Base-by-base conservation (phyloP, 2,888 invertebrate species). In the Punctoribates punctum region DNA sequence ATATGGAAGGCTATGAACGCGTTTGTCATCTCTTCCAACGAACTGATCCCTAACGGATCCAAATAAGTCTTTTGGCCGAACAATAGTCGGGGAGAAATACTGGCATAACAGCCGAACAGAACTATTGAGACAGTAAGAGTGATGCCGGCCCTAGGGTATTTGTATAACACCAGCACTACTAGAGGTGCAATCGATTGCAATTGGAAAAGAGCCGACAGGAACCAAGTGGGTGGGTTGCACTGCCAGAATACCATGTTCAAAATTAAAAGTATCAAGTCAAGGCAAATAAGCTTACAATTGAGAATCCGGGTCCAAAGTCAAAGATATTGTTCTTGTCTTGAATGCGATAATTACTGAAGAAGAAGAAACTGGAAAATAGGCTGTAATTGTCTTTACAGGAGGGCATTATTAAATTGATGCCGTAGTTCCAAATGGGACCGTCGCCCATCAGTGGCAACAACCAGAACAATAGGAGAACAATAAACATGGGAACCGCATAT, bases 141-240 rank as follows among this genome's bases (percentile, higher is more conserved):
- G 6, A 75, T n/a, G 3, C 75, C 75, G 20, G 11, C n/a, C 65
- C 17, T 29, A 6, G 34, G 34, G 42, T 29, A 34, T n/a, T 25
- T 65, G 25, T 75, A 67, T 1, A 75, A n/a, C 20, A 62, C n/a
- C 27, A 72, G 46, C 0, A 74, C 42, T 46, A 77, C 57, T 27
- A 77, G 17, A 4, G 73, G 73, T 23, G 65, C 74, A 27, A 77
- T 70, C 11, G 67, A 20, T 48, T 77, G 77, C 13, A 77, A 38
- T 48, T 77, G 77, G 27, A 77, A 77, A 0, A 77, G 38, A 15
- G 77, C 77, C 20, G 65, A 65, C 27, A 77, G 29, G n/a, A 77
- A 77, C 77, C 75, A 75, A 20, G 75, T 75, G 5, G 75, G 75
- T 8, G 75, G 75, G 72, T 75, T 75, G 42, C 75, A 75, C 75